Conservation (phyloP, 2,888 invertebrate genomes). For the Globia sparganii region DNA sequence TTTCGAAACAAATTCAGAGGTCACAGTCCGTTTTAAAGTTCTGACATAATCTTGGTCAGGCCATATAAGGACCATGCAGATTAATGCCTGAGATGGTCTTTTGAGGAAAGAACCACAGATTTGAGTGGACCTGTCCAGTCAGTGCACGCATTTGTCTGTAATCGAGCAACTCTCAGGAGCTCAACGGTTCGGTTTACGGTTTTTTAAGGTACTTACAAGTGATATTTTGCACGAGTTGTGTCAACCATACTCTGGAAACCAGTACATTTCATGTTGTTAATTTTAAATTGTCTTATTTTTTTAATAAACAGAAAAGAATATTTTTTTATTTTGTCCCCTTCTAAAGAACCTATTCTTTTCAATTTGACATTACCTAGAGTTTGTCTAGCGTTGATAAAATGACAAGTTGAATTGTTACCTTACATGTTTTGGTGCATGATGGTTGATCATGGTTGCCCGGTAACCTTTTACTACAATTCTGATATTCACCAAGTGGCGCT, state of each 20-base stretch:
- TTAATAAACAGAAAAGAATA: constrained; percentile 56
- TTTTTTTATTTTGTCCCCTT: constrained; percentile 64
- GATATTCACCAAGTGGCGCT: not conserved
- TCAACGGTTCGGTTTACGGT: not conserved
- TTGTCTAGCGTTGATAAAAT: constrained; percentile 87
- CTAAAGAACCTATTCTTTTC: constrained; percentile 65
- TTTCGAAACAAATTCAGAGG: no score
- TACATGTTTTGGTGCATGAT: not conserved
- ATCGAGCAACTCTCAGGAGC: not conserved
- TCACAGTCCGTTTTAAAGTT: not conserved
- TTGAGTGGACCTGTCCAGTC: not conserved
- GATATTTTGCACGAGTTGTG: constrained; percentile 19
- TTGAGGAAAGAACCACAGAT: not conserved
- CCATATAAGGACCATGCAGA: not conserved
- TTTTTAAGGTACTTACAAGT: not conserved
- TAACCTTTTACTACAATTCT: constrained; percentile 4
- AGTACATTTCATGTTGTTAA: constrained; percentile 65
- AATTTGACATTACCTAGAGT: constrained; percentile 90
- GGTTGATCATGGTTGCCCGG: constrained; percentile 21
- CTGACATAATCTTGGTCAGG: not conserved
- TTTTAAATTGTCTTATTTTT: constrained; percentile 62
- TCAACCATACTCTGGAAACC: constrained; percentile 27
- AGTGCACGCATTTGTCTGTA: not conserved
- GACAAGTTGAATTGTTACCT: constrained; percentile 82
- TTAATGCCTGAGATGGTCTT: not conserved